phyloP scores from a whole-genome alignment of 2,113 vertebrate species.

The Crotalus viridis region DNA sequence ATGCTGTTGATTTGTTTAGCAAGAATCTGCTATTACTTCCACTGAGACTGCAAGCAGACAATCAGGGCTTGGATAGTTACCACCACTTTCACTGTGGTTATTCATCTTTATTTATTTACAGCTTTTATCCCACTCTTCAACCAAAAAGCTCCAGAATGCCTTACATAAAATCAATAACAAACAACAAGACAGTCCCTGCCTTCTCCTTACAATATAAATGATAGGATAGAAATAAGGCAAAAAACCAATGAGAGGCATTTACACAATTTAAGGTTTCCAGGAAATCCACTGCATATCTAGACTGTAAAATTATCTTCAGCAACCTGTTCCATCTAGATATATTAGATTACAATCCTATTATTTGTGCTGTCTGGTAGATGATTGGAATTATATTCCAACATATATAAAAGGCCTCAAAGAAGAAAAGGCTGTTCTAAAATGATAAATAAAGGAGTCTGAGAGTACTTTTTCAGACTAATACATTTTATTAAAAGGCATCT shows the following conservation, averaged over 20 bases:
- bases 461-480: background rate
- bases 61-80: background rate
- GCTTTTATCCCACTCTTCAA: background rate
- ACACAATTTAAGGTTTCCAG: background rate
- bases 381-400: background rate
- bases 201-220: background rate
- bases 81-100: background rate
- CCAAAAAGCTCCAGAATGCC: background rate
- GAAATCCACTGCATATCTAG: background rate
- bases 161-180: background rate
- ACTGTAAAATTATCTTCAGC: background rate
- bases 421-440: background rate
- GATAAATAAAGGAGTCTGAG: background rate
- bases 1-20: background rate
- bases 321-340: background rate
- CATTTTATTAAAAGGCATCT: background rate
- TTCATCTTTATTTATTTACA: background rate
- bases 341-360: background rate
- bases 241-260: background rate
- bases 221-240: background rate
- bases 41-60: background rate
- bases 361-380: background rate
- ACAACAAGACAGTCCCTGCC: background rate
- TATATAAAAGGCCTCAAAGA: background rate
- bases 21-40: background rate